Conservation (phyloP, 2,888 invertebrate species). For the Microctonus brassicae region DNA sequence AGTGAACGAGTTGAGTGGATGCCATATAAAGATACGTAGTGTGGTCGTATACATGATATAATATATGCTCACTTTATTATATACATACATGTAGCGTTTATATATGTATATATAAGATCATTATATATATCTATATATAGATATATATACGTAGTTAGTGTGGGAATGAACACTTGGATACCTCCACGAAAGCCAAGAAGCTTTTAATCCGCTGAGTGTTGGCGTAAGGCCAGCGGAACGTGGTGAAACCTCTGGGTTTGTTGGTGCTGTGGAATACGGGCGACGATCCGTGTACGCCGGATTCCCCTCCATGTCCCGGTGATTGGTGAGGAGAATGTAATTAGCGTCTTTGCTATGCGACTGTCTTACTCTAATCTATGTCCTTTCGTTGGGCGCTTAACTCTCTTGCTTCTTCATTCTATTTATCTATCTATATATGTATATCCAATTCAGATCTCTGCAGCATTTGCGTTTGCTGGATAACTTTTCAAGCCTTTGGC, state of each 20-base stretch:
- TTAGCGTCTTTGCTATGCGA: conserved; percentile 49
- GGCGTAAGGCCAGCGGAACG: conserved; percentile 61
- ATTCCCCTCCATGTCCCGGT: conserved; percentile 38
- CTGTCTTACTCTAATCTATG: conserved; percentile 25
- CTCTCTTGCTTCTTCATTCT: background rate
- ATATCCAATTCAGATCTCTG: too few species aligned
- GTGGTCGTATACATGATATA: conserved; percentile 25
- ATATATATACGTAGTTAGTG: conserved; percentile 23
- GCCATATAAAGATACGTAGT: background rate
- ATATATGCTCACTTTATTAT: too few species aligned
- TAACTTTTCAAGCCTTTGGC: conserved; percentile 1
- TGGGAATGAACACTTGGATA: conserved; percentile 25
- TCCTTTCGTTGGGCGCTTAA: conserved; percentile 8
- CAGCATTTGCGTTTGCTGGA: background rate
- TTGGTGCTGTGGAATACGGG: conserved; percentile 21
- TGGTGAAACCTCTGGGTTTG: conserved; percentile 39
- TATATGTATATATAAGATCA: too few species aligned
- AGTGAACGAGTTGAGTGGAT: conserved; percentile 7
- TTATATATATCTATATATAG: conserved; percentile 29
- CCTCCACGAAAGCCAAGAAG: conserved; percentile 55
- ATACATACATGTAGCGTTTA: conserved; percentile 30
- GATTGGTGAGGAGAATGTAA: conserved; percentile 65
- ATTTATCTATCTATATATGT: background rate
- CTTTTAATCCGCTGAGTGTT: conserved; percentile 65
- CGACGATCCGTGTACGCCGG: conserved; percentile 28